phyloP scores from a whole-genome alignment of 2,888 invertebrate species.

The Drosophila gaucha region DNA sequence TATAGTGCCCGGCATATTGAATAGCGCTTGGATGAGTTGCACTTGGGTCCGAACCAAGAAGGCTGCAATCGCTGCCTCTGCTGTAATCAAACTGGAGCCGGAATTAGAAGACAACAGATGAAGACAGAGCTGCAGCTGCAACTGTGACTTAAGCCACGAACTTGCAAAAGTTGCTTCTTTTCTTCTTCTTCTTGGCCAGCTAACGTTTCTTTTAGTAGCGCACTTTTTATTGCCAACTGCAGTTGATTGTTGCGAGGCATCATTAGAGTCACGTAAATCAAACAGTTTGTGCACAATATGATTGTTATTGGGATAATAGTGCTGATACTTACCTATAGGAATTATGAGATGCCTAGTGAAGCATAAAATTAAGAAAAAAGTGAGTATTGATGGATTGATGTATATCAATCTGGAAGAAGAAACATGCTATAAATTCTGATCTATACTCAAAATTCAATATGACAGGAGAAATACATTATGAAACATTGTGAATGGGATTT shows the following conservation, averaged over 20 bases:
- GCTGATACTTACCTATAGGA: not conserved
- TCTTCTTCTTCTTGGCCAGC: not conserved
- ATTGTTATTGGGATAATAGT: slow-evolving; percentile 10
- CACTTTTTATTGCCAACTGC: slow-evolving; percentile 55
- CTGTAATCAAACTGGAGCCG: slow-evolving; percentile 53
- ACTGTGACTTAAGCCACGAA: slow-evolving; percentile 63
- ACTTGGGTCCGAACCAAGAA: slow-evolving; percentile 13
- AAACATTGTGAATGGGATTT: no score
- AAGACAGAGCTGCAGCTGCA: slow-evolving; percentile 11
- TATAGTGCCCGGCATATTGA: slow-evolving; percentile 72
- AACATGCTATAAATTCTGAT: no score
- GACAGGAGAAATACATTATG: no score
- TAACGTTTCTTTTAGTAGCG: slow-evolving; percentile 42
- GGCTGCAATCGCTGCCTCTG: slow-evolving; percentile 16
- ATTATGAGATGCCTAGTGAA: not conserved
- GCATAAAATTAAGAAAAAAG: no score
- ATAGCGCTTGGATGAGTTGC: slow-evolving; percentile 49
- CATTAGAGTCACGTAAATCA: slow-evolving; percentile 75
- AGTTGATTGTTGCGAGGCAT: slow-evolving; percentile 66
- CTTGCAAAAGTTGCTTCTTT: slow-evolving; percentile 30
- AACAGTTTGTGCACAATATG: slow-evolving; percentile 35
- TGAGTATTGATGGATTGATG: no score
- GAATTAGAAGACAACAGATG: slow-evolving; percentile 2
- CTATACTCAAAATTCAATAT: no score
- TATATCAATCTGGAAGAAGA: no score